These are phyloP conservation scores for Rana temporaria DNA, from an alignment of 2,113 vertebrate species.

Conservation along the genomic window DNA sequence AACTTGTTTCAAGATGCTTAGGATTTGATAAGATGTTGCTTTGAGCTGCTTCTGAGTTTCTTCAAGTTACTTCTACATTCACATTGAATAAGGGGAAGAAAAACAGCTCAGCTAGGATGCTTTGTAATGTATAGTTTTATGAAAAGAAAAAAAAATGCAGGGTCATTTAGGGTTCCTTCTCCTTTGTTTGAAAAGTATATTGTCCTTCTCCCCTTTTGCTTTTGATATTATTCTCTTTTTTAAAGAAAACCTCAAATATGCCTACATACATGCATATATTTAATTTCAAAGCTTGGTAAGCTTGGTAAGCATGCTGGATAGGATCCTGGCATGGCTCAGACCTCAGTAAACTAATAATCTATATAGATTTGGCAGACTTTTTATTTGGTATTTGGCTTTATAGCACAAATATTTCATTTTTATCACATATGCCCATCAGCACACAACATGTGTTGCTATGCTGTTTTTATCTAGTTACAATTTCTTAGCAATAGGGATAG, in stretches of 20 bases:
- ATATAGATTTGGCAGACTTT: conserved; percentile 1
- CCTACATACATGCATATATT: not conserved
- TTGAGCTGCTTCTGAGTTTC: too few relatives aligned
- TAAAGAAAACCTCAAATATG: conserved; percentile 6
- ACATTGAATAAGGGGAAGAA: too few relatives aligned
- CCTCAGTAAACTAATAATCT: not conserved
- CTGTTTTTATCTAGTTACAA: not conserved
- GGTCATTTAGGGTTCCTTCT: not conserved
- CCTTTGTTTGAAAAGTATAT: not conserved
- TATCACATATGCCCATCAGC: not conserved
- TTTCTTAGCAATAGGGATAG: not conserved
- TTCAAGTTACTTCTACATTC: too few relatives aligned
- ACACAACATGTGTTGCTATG: not conserved
- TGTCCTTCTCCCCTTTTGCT: not conserved
- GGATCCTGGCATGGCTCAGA: not conserved
- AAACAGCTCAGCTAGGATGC: not conserved
- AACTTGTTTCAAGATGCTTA: too few relatives aligned
- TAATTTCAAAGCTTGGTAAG: not conserved
- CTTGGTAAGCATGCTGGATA: not conserved
- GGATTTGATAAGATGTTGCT: too few relatives aligned
- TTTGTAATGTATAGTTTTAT: not conserved
- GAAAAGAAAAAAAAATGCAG: not conserved
- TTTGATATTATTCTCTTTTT: not conserved
- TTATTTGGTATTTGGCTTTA: not conserved
- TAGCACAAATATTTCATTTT: not conserved